These are phyloP conservation scores for Melanerpes formicivorus DNA, from an alignment of 2,113 vertebrate genomes.

Conservation along the genomic window DNA sequence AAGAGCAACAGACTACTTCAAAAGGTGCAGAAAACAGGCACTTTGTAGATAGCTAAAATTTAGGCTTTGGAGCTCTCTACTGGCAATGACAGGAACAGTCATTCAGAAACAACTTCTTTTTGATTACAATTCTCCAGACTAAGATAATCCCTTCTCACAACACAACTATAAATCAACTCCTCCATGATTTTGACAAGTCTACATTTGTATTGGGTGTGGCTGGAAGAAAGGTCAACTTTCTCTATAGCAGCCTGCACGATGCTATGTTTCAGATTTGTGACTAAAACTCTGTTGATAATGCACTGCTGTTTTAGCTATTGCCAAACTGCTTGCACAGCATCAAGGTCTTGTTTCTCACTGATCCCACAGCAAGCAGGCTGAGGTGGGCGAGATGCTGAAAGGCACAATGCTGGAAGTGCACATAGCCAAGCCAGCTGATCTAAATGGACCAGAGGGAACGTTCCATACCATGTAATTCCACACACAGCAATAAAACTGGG, in stretches of 20 bases:
- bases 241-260: not conserved
- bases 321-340: not conserved
- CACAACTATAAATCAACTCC: not conserved
- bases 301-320: not conserved
- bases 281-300: not conserved
- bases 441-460: not conserved
- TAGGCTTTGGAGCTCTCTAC: slow-evolving; percentile 52
- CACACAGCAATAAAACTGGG: not conserved
- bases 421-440: not conserved
- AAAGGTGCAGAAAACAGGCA: not conserved
- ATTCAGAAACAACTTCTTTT: not conserved
- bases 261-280: not conserved
- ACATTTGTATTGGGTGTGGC: not conserved
- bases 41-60: not conserved
- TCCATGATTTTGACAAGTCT: not conserved
- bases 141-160: not conserved
- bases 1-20: not conserved
- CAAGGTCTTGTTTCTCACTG: not conserved
- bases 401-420: not conserved
- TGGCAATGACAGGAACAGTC: slow-evolving; percentile 6
- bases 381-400: not conserved
- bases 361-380: not conserved
- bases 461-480: not conserved
- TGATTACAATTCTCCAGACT: not conserved
- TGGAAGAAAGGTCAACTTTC: not conserved